Percentiles rank a stretch among this genome's conserved stretches.
Conservation (phyloP, 2,888 invertebrate genomes). For the Cheilosia scutellata region DNA sequence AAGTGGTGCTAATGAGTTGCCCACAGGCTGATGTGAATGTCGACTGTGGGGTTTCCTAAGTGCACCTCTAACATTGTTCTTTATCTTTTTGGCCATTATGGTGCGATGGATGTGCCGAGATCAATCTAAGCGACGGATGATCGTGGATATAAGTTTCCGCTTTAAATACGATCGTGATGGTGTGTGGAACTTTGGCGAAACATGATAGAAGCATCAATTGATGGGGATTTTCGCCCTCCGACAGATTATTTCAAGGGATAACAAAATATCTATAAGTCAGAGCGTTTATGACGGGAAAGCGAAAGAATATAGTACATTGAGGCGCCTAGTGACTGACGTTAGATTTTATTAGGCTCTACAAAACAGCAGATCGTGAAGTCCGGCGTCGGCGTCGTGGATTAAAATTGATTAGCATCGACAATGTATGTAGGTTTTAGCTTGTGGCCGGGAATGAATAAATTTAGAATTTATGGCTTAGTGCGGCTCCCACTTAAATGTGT, state of each 20-base stretch:
- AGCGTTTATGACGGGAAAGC: conserved; percentile 18
- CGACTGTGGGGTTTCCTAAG: conserved; percentile 46
- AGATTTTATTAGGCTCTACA: conserved; percentile 59
- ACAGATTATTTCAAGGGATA: conserved; percentile 58
- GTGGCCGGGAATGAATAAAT: not conserved
- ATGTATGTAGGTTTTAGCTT: conserved; percentile 20
- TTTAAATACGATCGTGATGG: conserved; percentile 69
- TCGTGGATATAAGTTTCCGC: conserved; percentile 58
- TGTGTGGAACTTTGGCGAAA: conserved; percentile 59
- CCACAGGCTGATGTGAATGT: conserved; percentile 63
- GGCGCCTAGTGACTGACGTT: conserved; percentile 59
- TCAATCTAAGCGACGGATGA: conserved; percentile 47
- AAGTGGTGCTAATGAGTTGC: conserved; percentile 75
- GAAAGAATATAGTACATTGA: conserved; percentile 31
- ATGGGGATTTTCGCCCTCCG: conserved; percentile 41
- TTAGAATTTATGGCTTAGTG: no score
- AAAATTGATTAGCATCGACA: conserved; percentile 39
- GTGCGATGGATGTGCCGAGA: conserved; percentile 61
- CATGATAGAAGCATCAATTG: conserved; percentile 65
- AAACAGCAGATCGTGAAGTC: conserved; percentile 29
- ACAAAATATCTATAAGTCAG: not conserved
- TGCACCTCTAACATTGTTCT: conserved; percentile 56
- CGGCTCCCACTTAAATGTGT: no score
- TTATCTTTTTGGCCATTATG: conserved; percentile 56
- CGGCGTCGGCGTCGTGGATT: conserved; percentile 30